Evolutionary conservation across 1,140 invertebrate genomes (phyloP).

Genomic region (Oedothorax gibbosus): DNA sequence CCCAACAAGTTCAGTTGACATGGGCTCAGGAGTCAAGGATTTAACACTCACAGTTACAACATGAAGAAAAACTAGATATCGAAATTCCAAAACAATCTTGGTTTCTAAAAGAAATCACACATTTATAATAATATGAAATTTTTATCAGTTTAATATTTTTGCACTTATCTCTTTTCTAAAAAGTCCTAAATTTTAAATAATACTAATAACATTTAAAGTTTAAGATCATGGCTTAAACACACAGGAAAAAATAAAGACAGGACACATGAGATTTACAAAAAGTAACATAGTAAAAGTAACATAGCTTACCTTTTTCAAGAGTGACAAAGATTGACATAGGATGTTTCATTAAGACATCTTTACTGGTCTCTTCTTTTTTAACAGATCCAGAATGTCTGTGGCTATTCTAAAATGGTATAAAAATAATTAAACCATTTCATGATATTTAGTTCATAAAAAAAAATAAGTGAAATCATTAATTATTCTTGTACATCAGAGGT

Average conservation of each 20-base stretch:
- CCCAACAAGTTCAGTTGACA: slow-evolving; percentile 59
- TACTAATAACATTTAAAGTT: too few relatives aligned
- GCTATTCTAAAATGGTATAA: slow-evolving; percentile 56
- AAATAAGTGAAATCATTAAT: too few relatives aligned
- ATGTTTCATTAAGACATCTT: slow-evolving; percentile 79
- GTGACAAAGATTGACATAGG: slow-evolving; percentile 69
- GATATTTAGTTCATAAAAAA: too few relatives aligned
- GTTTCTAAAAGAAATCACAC: slow-evolving; percentile 67
- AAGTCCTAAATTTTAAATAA: too few relatives aligned
- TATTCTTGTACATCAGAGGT: too few relatives aligned
- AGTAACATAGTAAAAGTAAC: neutral
- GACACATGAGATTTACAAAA: slow-evolving; percentile 5
- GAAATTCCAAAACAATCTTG: slow-evolving; percentile 70
- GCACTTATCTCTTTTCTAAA: too few relatives aligned
- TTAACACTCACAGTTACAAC: slow-evolving; percentile 72
- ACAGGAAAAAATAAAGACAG: neutral
- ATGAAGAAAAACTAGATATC: slow-evolving; percentile 71
- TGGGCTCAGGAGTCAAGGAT: slow-evolving; percentile 63
- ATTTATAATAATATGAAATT: neutral
- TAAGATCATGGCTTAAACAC: too few relatives aligned
- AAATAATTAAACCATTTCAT: neutral
- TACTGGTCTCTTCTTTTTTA: slow-evolving; percentile 76
- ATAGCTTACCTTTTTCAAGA: slow-evolving; percentile 68
- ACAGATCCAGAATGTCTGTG: slow-evolving; percentile 67
- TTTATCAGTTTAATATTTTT: neutral